Conservation (phyloP, 2,797 vertebrate species). For the Rhabdophis nuchalis region DNA sequence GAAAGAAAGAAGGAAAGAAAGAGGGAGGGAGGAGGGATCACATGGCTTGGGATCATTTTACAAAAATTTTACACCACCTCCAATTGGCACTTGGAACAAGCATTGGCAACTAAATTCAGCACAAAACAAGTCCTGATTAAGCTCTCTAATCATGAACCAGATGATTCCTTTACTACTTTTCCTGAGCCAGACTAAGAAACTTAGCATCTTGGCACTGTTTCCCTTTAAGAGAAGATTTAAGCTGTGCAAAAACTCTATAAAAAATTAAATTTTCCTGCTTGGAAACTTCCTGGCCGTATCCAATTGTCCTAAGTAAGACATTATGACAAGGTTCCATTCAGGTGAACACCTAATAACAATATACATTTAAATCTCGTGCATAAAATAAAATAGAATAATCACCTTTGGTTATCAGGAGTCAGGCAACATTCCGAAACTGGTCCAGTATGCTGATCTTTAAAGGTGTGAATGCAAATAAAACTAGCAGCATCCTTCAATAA, state of each 20-base stretch:
- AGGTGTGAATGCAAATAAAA: conserved; percentile 52
- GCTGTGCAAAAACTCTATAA: background rate
- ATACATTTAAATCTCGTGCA: background rate
- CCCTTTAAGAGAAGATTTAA: background rate
- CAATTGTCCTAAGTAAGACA: background rate
- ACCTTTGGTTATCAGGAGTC: conserved; percentile 70
- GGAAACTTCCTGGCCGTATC: background rate
- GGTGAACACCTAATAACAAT: background rate
- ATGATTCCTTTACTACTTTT: background rate
- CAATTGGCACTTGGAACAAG: background rate
- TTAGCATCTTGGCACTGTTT: background rate
- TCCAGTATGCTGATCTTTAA: conserved; percentile 54
- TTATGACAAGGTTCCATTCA: background rate
- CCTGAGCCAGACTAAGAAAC: background rate
- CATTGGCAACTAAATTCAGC: background rate
- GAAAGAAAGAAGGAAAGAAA: no score
- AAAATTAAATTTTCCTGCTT: background rate
- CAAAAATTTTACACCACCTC: background rate
- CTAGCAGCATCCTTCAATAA: conserved; percentile 57
- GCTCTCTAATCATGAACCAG: background rate
- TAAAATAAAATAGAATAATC: conserved; percentile 18
- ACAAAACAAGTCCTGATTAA: background rate
- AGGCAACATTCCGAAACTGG: conserved; percentile 69
- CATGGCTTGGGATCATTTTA: background rate
- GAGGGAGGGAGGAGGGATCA: background rate